Base-by-base conservation (phyloP, 2,888 invertebrate genomes). In the Noctuana brunneofusca region DNA sequence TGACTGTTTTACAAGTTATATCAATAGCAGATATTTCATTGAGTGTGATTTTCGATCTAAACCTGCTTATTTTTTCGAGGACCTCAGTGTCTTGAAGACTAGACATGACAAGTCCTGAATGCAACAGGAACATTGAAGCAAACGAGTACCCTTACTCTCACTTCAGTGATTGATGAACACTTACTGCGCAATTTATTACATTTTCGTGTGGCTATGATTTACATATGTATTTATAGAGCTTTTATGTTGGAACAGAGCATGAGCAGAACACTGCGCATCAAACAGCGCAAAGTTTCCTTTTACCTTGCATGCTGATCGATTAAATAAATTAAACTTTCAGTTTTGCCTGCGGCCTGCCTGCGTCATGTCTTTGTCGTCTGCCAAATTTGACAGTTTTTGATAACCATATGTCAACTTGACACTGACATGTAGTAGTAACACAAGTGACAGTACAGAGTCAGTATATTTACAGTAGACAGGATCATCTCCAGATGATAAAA, bases 21-120 rank as follows among this genome's bases (percentile, higher is more conserved):
- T 87, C 83, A 12, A 87, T 75, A 41, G 87, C 86, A 16, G 71
- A 65, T 65, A 89, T 73, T 80, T 89, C 88, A 64, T 75, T 64
- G 46, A 89, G 68, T 20, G 80, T 74, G 24, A 63, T 56, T 52
- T 63, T 56, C 5, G 68, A 48, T 68, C 72, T 81, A 64, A 77
- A 81, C 32, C 55, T 63, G 30, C 18, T 63, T 16, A 63, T 56
- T 67, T 76, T 69, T 66, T 78, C 76, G 18, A 52, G 22, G 63
- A 63, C 32, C 2, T 63, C 43, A n/a, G 20, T n/a, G 18, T 27
- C n/a, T 32, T 27, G 53, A 35, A 12, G 38, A 18, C 48, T 49
- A 32, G 62, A 55, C 62, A 62, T 62, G 32, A 14, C 55, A 35
- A 18, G 8, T 20, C 30, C 32, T 35, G 50, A 35, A 27, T 11